Percentiles rank a stretch among this genome's conserved stretches.
phyloP scores from a whole-genome alignment of 2,797 vertebrate genomes.

The Cyprinella venusta region DNA sequence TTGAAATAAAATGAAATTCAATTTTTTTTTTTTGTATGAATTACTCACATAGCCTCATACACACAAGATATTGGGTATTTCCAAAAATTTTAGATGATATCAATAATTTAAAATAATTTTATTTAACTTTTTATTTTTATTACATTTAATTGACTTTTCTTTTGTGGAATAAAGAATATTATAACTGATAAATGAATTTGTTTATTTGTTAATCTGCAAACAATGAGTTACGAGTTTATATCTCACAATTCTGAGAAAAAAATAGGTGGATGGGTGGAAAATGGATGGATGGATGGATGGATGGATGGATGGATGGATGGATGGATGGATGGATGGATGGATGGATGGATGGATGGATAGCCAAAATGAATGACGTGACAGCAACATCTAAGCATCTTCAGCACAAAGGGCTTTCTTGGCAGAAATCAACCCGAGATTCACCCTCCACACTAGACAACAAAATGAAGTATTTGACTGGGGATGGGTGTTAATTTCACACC shows the following conservation, averaged over 20 bases:
- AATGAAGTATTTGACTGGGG: slow-evolving; percentile 10
- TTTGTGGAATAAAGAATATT: neutral
- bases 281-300: too few relatives aligned
- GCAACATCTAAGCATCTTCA: neutral
- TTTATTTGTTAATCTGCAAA: slow-evolving; percentile 1
- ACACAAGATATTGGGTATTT: neutral
- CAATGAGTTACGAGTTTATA: too few relatives aligned
- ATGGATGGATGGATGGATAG: too few relatives aligned
- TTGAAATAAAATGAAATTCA: neutral
- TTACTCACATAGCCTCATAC: neutral
- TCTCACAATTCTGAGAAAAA: too few relatives aligned
- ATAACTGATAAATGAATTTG: neutral
- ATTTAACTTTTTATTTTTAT: neutral
- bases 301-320: too few relatives aligned
- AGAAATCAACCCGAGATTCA: neutral
- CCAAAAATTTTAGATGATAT: neutral
- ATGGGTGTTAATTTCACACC: neutral
- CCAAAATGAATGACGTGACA: neutral
- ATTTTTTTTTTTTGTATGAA: neutral
- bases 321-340: too few relatives aligned
- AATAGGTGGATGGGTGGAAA: too few relatives aligned
- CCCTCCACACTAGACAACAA: neutral
- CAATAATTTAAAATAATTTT: neutral
- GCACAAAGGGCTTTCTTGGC: neutral
- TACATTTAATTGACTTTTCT: neutral